Evolutionary conservation across 2,797 vertebrate species (phyloP).

Genomic region (Taeniopygia guttata): DNA sequence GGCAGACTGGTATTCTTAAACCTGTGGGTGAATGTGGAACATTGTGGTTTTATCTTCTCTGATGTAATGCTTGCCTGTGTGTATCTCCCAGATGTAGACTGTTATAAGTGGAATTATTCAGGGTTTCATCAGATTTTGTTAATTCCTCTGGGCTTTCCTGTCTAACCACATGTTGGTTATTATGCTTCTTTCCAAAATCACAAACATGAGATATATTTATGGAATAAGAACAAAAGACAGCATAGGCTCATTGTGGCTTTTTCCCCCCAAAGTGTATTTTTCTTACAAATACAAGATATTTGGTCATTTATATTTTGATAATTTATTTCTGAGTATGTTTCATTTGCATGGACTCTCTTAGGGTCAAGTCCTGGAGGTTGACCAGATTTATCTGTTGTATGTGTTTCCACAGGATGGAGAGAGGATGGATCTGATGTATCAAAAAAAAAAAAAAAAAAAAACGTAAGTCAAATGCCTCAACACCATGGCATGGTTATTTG

Average conservation of each 20-base stretch:
- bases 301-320: neutral
- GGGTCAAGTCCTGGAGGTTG: neutral
- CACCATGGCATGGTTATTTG: neutral
- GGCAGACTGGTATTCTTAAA: neutral
- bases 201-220: neutral
- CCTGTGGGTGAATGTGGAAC: neutral
- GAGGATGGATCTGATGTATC: neutral
- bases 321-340: neutral
- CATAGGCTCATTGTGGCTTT: accelerated
- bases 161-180: neutral
- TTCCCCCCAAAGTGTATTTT: neutral
- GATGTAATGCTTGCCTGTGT: neutral
- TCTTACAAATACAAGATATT: neutral
- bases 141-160: neutral
- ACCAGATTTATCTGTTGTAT: neutral
- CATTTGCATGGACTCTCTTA: neutral
- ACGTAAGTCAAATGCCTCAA: neutral
- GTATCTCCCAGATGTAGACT: neutral
- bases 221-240: neutral
- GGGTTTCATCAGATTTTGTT: neutral
- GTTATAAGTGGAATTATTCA: neutral
- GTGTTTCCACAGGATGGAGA: neutral
- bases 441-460: neutral
- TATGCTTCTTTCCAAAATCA: neutral
- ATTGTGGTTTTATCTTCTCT: neutral